A percentile compares a stretch with the other conserved stretches of the same genome.
phyloP scores from a whole-genome alignment of 2,113 vertebrate species.

The Canis aureus region DNA sequence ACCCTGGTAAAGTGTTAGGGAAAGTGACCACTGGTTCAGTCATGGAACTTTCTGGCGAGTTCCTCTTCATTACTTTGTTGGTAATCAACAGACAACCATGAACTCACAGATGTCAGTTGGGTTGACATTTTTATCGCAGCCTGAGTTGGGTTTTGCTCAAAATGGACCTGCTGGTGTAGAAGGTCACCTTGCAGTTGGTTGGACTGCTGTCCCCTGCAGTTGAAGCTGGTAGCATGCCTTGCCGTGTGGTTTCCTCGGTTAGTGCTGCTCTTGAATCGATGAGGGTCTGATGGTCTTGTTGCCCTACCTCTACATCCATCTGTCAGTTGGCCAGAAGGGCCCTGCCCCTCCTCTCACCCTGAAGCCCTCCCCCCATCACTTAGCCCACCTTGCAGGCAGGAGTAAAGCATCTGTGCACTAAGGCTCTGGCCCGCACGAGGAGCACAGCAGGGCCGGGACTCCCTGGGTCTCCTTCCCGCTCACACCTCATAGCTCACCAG shows the following conservation, averaged over 20 bases:
- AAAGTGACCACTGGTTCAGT: fast-evolving
- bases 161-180: background rate
- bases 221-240: background rate
- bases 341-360: too few relatives aligned
- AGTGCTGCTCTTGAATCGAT: background rate
- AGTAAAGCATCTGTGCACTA: fast-evolving
- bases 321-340: fast-evolving
- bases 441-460: fast-evolving
- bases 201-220: fast-evolving
- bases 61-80: too few relatives aligned
- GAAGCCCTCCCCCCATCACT: background rate
- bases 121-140: background rate
- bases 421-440: background rate
- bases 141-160: background rate
- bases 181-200: fast-evolving
- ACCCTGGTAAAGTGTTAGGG: fast-evolving
- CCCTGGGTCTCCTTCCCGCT: background rate
- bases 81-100: fast-evolving
- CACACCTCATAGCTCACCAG: fast-evolving
- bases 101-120: too few relatives aligned
- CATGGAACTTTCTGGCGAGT: background rate
- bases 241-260: fast-evolving
- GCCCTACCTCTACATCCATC: too few relatives aligned
- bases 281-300: fast-evolving
- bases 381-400: fast-evolving